Percentiles rank a stretch among this genome's conserved stretches.
phyloP scores from a whole-genome alignment of 2,113 vertebrate genomes.

The Puma concolor region DNA sequence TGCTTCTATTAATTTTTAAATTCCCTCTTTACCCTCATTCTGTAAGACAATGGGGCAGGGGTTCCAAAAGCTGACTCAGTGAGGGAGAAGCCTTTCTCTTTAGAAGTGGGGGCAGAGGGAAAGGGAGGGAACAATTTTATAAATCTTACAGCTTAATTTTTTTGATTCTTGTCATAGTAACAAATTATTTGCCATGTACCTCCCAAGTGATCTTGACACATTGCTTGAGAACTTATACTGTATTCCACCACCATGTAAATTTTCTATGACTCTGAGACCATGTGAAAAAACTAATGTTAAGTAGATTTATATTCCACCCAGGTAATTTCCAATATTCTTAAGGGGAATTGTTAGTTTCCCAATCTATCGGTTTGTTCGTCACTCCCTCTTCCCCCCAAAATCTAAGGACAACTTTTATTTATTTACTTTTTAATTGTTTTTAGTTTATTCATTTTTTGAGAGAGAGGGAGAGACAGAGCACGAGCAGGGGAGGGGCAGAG shows the following conservation, averaged over 20 bases:
- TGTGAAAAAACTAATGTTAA: background rate
- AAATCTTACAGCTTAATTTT: background rate
- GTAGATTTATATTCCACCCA: background rate
- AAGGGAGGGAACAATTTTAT: background rate
- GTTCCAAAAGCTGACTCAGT: background rate
- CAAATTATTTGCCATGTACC: background rate
- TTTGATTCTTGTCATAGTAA: slow-evolving; percentile 1
- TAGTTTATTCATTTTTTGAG: no score
- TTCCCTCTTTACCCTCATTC: background rate
- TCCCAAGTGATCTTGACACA: background rate
- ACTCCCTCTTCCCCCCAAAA: background rate
- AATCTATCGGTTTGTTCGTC: background rate
- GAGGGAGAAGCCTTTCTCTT: background rate
- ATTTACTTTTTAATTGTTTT: no score
- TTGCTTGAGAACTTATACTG: background rate
- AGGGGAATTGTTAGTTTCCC: background rate
- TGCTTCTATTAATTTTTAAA: background rate
- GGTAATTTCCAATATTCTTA: background rate
- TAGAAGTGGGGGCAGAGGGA: background rate
- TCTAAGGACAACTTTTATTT: background rate
- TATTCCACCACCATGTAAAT: background rate
- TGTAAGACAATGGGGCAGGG: background rate
- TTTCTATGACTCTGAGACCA: background rate
- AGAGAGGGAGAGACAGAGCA: no score
- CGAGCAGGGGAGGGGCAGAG: no score